Evolutionary conservation across 2,888 invertebrate species (phyloP), one percentile per base, ranked within the genome.

Genomic region (Hydrotaea cyrtoneurina): DNA sequence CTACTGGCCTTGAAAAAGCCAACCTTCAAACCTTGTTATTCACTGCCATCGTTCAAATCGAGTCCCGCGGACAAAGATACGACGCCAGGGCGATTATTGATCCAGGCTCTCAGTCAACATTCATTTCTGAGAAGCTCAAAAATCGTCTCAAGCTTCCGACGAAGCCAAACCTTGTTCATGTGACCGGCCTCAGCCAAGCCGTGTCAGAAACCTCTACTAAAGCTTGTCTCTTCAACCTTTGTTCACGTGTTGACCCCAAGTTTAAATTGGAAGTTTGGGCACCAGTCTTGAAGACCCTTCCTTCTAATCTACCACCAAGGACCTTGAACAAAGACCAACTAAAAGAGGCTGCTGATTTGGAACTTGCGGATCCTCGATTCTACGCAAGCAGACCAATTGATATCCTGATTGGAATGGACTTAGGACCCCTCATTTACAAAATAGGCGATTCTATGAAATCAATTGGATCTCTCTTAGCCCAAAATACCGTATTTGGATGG

Each of bases 91-190:
- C 79, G 2, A 31, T 64, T 64, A 19, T 73, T 64, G 79, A 79
- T 73, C 39, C 73, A 62, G 73, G 43, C n/a, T 79, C 73, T 31
- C 73, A 79, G 17, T 64, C 64, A 17, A 79, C 55, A n/a, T 76
- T 76, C n/a, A 53, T 50, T 2, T 36, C 72, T n/a, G 72, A 57
- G n/a, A 26, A 53, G 23, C 31, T 73, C 11, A 13, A 31, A 7
- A 31, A 31, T 31, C 31, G 31, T 31, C 7, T 31, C 3, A 31
- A 31, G 31, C 46, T 71, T 26, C 59, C 77, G 8, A 78, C 78
- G 1, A 78, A 46, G 31, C 21, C 15, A 46, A 78, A 78, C 26
- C 36, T 72, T 26, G 71, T 69, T 0, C 69, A 69, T 13, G 59
- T 78, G 0, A 46, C 62, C 8, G 66, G 46, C 15, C 19, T 69